Conservation (phyloP, 2,888 invertebrate genomes). For the Drosophila emarginata region DNA sequence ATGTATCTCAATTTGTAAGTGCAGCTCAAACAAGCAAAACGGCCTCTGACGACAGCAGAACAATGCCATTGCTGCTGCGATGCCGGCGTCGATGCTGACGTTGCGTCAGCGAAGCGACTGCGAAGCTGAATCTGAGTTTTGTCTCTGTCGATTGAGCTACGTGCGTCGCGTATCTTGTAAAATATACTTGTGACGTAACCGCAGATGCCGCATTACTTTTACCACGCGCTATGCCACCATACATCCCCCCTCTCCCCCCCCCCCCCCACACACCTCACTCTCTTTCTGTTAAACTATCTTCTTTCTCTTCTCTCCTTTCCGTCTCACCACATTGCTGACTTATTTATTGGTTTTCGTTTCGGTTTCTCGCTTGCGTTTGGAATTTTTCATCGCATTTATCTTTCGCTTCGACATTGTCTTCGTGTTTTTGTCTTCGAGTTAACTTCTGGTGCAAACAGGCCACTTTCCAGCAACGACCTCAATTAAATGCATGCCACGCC, state of each 20-base stretch:
- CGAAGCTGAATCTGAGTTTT: background rate
- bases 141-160: conserved; percentile 8
- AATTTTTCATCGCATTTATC: conserved; percentile 29
- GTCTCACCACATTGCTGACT: conserved; percentile 17
- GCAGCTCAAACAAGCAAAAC: conserved; percentile 9
- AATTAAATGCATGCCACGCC: conserved; percentile 41
- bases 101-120: background rate
- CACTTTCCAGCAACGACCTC: conserved; percentile 37
- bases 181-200: conserved; percentile 47
- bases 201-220: conserved; percentile 36
- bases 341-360: conserved; percentile 52
- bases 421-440: conserved; percentile 24
- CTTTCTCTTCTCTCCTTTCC: background rate
- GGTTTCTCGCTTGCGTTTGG: conserved; percentile 27
- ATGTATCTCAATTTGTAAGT: conserved; percentile 31
- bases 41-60: conserved; percentile 7
- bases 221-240: conserved; percentile 24
- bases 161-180: conserved; percentile 29
- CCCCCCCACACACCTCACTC: background rate
- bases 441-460: conserved; percentile 34
- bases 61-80: conserved; percentile 13
- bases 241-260: background rate
- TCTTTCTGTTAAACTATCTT: background rate
- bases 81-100: background rate
- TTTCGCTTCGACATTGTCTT: background rate